These are phyloP conservation scores for Fratercula arctica DNA, from an alignment of 2,797 vertebrate genomes.

Conservation along the genomic window DNA sequence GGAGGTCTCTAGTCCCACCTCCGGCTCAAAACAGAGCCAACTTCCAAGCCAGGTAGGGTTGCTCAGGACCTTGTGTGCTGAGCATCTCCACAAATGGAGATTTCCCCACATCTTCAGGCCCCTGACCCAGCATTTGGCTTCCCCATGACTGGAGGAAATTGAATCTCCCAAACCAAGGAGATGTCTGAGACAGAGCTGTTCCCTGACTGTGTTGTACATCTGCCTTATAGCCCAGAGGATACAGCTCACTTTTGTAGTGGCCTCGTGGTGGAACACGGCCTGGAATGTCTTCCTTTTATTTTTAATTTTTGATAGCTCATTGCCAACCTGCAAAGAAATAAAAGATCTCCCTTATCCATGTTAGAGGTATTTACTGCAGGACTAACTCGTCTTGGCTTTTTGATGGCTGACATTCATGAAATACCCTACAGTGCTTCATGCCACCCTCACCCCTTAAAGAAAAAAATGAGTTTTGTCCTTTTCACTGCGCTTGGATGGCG, in stretches of 20 bases:
- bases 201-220: background rate
- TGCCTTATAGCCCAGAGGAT: background rate
- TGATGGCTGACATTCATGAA: background rate
- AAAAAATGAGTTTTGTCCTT: background rate
- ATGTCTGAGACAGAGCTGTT: background rate
- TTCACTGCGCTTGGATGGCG: background rate
- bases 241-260: background rate
- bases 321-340: background rate
- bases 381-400: background rate
- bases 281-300: background rate
- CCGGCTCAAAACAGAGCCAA: background rate
- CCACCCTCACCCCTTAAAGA: background rate
- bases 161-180: background rate
- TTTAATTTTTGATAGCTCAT: background rate
- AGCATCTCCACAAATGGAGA: background rate
- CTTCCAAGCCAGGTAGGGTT: background rate
- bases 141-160: background rate
- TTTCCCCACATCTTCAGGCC: background rate
- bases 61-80: background rate
- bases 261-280: fast-evolving
- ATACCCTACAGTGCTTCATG: background rate
- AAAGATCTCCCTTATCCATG: background rate
- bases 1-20: background rate
- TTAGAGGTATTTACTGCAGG: background rate
- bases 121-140: background rate